Conservation (phyloP, 2,113 vertebrate species). For the Cyprinodon tularosa region DNA sequence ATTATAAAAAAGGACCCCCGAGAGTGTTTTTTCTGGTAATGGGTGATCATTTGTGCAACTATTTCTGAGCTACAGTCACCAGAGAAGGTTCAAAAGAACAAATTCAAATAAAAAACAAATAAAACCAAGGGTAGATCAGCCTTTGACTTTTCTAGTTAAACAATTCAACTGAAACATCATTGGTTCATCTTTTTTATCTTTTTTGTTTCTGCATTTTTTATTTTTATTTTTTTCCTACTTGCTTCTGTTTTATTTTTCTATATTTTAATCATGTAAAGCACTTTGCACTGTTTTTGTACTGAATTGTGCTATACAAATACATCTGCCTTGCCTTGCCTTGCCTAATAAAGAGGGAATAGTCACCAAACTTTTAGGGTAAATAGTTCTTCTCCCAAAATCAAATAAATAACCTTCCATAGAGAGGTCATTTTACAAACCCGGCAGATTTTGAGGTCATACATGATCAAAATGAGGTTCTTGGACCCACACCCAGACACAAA, state of each 20-base stretch:
- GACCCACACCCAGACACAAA: neutral
- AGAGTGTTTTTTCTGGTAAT: neutral
- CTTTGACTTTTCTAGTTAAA: too few species aligned
- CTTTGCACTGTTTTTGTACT: too few species aligned
- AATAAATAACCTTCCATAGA: neutral
- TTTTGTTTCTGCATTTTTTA: too few species aligned
- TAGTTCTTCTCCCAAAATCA: neutral
- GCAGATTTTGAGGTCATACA: neutral
- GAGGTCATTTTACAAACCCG: neutral
- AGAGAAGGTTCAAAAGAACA: neutral
- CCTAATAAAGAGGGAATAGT: neutral
- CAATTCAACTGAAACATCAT: too few species aligned
- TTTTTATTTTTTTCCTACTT: too few species aligned
- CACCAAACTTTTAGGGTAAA: neutral
- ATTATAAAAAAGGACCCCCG: neutral
- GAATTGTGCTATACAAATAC: too few species aligned
- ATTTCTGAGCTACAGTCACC: neutral
- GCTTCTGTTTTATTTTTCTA: too few species aligned
- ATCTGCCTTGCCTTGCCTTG: too few species aligned
- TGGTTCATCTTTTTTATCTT: too few species aligned
- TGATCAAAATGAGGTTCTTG: neutral
- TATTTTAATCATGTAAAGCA: too few species aligned
- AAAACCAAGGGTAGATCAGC: neutral
- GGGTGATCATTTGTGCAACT: neutral
- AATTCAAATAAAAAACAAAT: too few species aligned